Conservation (phyloP, 2,113 vertebrate species). For the Oxyura jamaicensis region DNA sequence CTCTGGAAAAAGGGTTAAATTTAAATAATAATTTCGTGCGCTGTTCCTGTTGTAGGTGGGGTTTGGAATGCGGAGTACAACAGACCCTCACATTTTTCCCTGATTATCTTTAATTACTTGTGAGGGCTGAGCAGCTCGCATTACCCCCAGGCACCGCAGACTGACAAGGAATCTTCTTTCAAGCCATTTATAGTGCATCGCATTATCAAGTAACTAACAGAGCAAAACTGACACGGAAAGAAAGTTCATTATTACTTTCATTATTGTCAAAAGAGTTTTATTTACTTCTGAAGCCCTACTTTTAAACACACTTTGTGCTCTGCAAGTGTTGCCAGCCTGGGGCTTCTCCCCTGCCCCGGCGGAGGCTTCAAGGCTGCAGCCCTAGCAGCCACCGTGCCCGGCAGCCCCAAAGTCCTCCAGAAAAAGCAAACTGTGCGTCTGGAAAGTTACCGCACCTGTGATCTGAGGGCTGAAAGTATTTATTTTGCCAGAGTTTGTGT, state of each 20-base stretch:
- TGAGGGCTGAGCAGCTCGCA: slow-evolving; percentile 71
- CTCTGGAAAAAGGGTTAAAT: slow-evolving; percentile 61
- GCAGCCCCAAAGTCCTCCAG: not conserved
- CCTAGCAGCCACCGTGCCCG: not conserved
- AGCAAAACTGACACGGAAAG: slow-evolving; percentile 69
- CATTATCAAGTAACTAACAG: slow-evolving; percentile 70
- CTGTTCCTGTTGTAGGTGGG: slow-evolving; percentile 74
- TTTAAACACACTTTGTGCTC: slow-evolving; percentile 32
- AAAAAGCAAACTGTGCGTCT: not conserved
- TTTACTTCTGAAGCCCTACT: slow-evolving; percentile 51
- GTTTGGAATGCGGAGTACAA: slow-evolving; percentile 76
- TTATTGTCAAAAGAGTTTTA: slow-evolving; percentile 58
- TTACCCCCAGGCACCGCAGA: slow-evolving; percentile 65
- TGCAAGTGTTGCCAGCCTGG: slow-evolving; percentile 44
- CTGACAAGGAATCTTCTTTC: slow-evolving; percentile 77
- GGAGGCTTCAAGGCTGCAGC: not conserved
- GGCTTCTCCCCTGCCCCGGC: slow-evolving; percentile 18
- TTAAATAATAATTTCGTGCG: slow-evolving; percentile 56
- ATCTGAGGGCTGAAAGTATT: not conserved
- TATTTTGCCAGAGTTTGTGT: not conserved
- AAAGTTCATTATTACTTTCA: slow-evolving; percentile 69
- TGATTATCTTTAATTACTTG: slow-evolving; percentile 86
- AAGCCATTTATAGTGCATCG: slow-evolving; percentile 71
- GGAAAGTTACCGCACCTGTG: not conserved
- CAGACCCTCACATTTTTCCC: slow-evolving; percentile 77